phyloP scores from a whole-genome alignment of 2,888 invertebrate species.

The Pseudoips prasinana region DNA sequence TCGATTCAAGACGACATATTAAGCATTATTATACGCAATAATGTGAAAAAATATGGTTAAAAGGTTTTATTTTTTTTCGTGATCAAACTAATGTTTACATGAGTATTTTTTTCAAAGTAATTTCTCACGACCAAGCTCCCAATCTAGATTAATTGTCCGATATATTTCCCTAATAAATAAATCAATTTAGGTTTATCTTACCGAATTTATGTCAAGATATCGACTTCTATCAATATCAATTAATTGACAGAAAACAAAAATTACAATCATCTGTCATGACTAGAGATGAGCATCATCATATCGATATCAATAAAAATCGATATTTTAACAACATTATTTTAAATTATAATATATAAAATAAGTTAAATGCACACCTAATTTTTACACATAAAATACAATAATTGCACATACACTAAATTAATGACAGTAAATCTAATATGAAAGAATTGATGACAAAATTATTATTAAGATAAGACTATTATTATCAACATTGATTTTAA shows the following conservation, averaged over 20 bases:
- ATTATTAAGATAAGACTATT: conserved; percentile 50
- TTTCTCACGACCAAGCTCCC: conserved; percentile 33
- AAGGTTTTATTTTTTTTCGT: conserved; percentile 16
- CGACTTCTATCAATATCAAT: conserved; percentile 27
- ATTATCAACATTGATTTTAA: conserved; percentile 42
- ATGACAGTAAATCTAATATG: conserved; percentile 64
- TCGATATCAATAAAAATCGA: conserved; percentile 28
- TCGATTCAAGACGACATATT: conserved; percentile 62
- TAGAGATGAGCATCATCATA: conserved; percentile 17
- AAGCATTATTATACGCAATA: conserved; percentile 31
- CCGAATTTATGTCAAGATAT: conserved; percentile 16
- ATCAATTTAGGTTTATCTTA: conserved; percentile 58
- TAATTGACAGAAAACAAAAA: conserved; percentile 3
- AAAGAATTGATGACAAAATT: conserved; percentile 57
- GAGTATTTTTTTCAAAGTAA: conserved; percentile 24
- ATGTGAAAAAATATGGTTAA: conserved; percentile 15
- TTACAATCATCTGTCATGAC: conserved; percentile 18
- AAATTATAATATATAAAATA: conserved; percentile 50
- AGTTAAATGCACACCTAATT: conserved; percentile 65
- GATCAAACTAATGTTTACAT: conserved; percentile 16
- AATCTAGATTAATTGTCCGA: conserved; percentile 55
- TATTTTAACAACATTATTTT: conserved; percentile 36
- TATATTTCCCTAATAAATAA: conserved; percentile 76
- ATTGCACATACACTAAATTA: conserved; percentile 77
- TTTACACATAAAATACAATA: conserved; percentile 69